These are phyloP conservation scores for Malurus splendens DNA, from an alignment of 2,797 vertebrate species.

Conservation along the genomic window DNA sequence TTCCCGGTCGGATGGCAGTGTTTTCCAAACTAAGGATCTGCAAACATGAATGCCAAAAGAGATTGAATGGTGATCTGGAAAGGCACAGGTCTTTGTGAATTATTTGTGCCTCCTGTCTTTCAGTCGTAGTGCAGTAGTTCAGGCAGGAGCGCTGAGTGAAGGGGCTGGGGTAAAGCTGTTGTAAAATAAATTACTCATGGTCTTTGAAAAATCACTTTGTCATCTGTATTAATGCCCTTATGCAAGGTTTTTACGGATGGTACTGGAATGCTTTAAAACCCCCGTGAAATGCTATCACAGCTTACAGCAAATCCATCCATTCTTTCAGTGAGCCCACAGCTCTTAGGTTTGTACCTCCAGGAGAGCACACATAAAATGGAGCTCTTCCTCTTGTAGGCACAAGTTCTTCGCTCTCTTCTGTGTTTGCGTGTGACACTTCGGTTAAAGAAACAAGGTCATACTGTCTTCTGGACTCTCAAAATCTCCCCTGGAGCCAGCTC, in stretches of 20 bases:
- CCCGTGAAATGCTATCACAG: neutral
- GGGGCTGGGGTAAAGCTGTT: neutral
- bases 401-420: neutral
- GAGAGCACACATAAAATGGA: neutral
- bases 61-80: neutral
- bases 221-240: neutral
- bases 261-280: neutral
- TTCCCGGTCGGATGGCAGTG: accelerated
- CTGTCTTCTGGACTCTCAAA: neutral
- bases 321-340: neutral
- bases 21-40: neutral
- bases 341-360: neutral
- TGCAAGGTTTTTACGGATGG: neutral
- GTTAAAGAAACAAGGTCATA: neutral
- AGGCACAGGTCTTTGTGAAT: neutral
- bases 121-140: neutral
- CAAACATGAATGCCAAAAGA: neutral
- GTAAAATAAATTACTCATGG: neutral
- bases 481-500: neutral
- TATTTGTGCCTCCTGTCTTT: neutral
- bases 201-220: neutral
- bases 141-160: neutral
- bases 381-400: neutral
- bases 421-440: neutral
- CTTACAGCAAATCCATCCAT: neutral